These are phyloP conservation scores for Rhombomys opimus DNA, from an alignment of 2,113 vertebrate species.

Conservation along the genomic window DNA sequence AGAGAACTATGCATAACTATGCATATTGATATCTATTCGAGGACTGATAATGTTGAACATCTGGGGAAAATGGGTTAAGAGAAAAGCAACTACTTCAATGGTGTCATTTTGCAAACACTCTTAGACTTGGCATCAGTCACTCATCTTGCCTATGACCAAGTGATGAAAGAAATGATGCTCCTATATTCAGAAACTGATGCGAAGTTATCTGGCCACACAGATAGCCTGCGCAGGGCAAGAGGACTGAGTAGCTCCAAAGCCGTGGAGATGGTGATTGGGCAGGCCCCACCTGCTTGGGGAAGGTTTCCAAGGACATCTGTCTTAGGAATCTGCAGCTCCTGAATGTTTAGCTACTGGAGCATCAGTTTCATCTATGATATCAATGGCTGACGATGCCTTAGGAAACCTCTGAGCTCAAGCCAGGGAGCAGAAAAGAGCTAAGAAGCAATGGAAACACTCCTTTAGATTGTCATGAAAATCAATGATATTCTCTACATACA, in stretches of 20 bases:
- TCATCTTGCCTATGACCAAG: neutral
- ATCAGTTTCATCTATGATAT: neutral
- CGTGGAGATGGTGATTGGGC: neutral
- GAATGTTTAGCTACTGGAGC: neutral
- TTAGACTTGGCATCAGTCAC: neutral
- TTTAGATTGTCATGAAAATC: neutral
- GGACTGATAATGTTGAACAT: neutral
- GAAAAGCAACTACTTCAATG: neutral
- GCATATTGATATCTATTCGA: neutral
- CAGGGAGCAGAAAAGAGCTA: neutral
- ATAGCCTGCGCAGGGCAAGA: neutral
- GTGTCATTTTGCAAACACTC: neutral
- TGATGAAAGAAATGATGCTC: neutral
- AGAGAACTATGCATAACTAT: neutral
- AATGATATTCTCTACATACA: neutral
- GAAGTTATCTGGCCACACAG: neutral
- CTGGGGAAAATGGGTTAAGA: neutral
- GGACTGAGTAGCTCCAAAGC: neutral
- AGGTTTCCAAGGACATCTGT: neutral
- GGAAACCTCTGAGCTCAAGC: neutral
- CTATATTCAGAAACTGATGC: neutral
- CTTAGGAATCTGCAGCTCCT: slow-evolving; percentile 34
- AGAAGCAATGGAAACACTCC: neutral
- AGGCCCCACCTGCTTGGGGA: neutral
- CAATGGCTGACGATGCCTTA: slow-evolving; percentile 17